Evolutionary conservation across 2,797 vertebrate species (phyloP).

Genomic region (Myotis findleyi): DNA sequence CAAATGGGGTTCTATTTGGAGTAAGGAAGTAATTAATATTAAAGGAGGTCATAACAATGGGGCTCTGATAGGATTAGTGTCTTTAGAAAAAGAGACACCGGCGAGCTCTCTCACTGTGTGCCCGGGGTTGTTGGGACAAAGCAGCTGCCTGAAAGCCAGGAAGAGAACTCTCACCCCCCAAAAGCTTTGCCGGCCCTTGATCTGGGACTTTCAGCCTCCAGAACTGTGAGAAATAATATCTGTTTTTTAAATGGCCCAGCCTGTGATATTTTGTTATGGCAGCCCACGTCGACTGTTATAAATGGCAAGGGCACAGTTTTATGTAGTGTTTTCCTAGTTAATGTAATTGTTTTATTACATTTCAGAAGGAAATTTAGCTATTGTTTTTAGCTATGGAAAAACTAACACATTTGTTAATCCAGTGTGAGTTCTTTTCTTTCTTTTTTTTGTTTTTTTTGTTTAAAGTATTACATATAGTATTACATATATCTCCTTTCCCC

Average conservation of each 20-base stretch:
- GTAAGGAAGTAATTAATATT: not conserved
- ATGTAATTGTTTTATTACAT: not conserved
- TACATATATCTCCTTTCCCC: no score
- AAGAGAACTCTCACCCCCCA: no score
- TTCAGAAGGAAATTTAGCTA: not conserved
- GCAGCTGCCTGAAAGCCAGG: not conserved
- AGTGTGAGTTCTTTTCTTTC: not conserved
- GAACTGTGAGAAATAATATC: not conserved
- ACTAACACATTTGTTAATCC: not conserved
- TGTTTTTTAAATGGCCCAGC: not conserved
- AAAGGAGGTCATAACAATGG: not conserved
- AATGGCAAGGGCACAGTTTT: not conserved
- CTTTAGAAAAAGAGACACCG: not conserved
- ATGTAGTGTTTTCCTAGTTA: not conserved
- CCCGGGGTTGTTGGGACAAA: not conserved
- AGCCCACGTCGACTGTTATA: not conserved
- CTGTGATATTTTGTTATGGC: not conserved
- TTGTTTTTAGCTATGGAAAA: not conserved
- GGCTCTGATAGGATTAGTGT: not conserved
- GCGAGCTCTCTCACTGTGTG: not conserved
- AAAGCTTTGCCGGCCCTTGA: not conserved
- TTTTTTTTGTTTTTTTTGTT: not conserved
- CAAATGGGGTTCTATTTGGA: not conserved
- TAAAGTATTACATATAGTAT: no score
- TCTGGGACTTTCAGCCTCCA: not conserved